Evolutionary conservation across 2,797 vertebrate species (phyloP).

Genomic region (Sphenopsis melanotis): DNA sequence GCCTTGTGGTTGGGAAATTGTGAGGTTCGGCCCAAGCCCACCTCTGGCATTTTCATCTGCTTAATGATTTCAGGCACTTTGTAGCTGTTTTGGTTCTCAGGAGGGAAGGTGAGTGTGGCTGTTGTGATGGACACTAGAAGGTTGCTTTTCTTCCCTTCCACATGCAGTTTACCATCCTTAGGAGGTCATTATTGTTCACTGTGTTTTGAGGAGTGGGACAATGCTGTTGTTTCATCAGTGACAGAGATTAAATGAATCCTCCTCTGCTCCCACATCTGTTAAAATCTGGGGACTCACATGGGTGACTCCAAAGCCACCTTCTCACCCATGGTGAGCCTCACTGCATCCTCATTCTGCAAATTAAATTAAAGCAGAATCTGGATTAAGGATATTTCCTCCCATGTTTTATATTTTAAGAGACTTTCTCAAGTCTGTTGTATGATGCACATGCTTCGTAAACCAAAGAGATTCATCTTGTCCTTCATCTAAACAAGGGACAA

Average conservation of each 20-base stretch:
- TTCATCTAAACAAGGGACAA: background rate
- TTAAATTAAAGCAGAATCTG: background rate
- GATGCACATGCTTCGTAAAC: background rate
- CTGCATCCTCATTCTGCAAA: background rate
- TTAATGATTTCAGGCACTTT: constrained; percentile 44
- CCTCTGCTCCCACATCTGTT: background rate
- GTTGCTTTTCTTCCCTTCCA: background rate
- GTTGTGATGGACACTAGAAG: constrained; percentile 25
- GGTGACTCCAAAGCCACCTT: background rate
- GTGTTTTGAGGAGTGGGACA: background rate
- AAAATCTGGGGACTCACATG: background rate
- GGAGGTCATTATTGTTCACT: background rate
- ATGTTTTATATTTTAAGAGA: background rate
- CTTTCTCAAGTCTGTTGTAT: background rate
- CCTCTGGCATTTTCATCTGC: constrained; percentile 54
- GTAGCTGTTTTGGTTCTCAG: constrained; percentile 60
- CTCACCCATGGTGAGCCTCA: background rate
- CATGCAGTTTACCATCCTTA: background rate
- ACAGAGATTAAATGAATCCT: background rate
- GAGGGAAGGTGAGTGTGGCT: constrained; percentile 32
- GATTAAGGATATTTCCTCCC: background rate
- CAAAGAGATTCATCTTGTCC: background rate
- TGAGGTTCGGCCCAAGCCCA: constrained; percentile 48
- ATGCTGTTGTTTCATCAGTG: constrained; percentile 35
- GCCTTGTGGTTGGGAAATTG: constrained; percentile 48